phyloP scores from a whole-genome alignment of 2,888 invertebrate species.

The Folsomia manolachei region DNA sequence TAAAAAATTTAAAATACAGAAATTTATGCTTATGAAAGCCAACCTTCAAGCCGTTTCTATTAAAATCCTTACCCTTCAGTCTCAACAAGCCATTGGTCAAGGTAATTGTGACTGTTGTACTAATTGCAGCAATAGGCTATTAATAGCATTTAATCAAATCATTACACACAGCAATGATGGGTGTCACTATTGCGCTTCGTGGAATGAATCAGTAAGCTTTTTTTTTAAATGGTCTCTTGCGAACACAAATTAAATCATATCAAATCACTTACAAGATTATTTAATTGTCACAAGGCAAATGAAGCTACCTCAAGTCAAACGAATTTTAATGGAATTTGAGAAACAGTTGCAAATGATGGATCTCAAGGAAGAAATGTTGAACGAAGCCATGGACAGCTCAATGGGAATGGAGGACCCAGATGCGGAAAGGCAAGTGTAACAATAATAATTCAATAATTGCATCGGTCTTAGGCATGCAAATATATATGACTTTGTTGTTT shows the following conservation, averaged over 20 bases:
- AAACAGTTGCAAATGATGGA: conserved; percentile 65
- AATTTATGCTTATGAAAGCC: conserved; percentile 63
- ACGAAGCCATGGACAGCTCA: conserved; percentile 64
- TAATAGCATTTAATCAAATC: neutral
- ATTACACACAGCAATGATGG: conserved; percentile 58
- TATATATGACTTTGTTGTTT: neutral
- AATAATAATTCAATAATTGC: too few relatives aligned
- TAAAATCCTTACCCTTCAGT: conserved; percentile 62
- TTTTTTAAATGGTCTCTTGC: too few relatives aligned
- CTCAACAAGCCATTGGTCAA: conserved; percentile 63
- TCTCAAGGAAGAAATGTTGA: conserved; percentile 66
- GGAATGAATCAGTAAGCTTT: conserved; percentile 61
- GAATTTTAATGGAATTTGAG: conserved; percentile 63
- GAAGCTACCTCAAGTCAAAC: conserved; percentile 63
- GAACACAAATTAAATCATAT: too few relatives aligned
- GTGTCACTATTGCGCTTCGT: conserved; percentile 62
- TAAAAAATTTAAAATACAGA: too few relatives aligned
- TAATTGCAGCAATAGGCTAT: neutral
- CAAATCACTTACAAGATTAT: too few relatives aligned
- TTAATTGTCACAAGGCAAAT: conserved; percentile 52
- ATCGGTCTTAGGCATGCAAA: neutral
- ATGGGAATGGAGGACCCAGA: conserved; percentile 63
- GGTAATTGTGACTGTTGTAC: too few relatives aligned
- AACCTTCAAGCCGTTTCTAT: conserved; percentile 63
- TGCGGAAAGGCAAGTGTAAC: conserved; percentile 62